These are phyloP conservation scores for Varecia variegata DNA, from an alignment of 2,797 vertebrate genomes.

Conservation along the genomic window DNA sequence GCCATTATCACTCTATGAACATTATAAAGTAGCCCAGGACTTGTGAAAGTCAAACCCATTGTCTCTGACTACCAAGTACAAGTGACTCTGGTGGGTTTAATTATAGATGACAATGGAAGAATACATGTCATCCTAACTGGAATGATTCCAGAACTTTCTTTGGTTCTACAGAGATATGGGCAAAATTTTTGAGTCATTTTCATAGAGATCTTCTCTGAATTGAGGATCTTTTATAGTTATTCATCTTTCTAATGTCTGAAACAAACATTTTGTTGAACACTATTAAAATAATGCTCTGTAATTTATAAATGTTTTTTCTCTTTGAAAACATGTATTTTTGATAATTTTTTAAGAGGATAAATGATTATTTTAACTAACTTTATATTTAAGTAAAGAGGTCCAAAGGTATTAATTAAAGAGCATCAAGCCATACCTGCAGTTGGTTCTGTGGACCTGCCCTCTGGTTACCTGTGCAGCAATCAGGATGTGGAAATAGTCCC, in stretches of 20 bases:
- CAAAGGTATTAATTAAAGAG: neutral
- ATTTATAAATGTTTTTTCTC: neutral
- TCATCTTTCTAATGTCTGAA: neutral
- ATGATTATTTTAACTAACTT: conserved; percentile 1
- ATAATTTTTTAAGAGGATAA: neutral
- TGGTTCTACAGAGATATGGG: neutral
- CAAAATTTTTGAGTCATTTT: neutral
- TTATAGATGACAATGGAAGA: neutral
- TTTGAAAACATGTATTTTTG: neutral
- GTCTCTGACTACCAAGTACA: neutral
- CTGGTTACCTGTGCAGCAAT: neutral
- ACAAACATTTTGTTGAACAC: neutral
- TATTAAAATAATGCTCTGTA: neutral
- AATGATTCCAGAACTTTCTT: neutral
- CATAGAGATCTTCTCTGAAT: neutral
- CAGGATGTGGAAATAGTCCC: neutral
- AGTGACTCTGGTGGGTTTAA: neutral
- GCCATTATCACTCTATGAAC: neutral
- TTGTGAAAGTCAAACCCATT: neutral
- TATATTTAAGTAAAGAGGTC: neutral
- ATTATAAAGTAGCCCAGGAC: neutral
- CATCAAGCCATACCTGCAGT: neutral
- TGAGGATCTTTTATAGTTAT: neutral
- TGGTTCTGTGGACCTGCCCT: neutral
- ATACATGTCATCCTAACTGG: neutral